Conservation (phyloP, 37 sponge, comb jelly and placozoan species). For the Tethya wilhelma region DNA sequence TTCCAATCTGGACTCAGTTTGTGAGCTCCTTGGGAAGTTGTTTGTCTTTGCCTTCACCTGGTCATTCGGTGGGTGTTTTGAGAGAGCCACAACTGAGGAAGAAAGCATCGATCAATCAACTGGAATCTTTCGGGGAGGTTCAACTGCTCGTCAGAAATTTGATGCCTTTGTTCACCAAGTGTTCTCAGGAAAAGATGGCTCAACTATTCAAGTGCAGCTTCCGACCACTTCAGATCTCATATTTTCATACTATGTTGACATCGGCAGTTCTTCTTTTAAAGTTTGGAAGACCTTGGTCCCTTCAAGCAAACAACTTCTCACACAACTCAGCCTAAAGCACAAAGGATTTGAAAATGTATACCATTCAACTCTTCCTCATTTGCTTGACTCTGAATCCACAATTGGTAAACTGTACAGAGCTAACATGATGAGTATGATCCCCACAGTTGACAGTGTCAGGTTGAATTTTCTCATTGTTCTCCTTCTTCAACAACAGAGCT, state of each 20-base stretch:
- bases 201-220: conserved; percentile 15
- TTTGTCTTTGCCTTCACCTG: conserved; percentile 72
- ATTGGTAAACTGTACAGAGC: neutral
- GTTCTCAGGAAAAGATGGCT: conserved; percentile 42
- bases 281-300: conserved; percentile 61
- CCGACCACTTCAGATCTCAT: conserved; percentile 57
- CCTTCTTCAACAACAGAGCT: conserved; percentile 7
- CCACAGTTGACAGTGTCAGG: conserved; percentile 57
- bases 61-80: conserved; percentile 78
- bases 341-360: no score
- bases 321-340: neutral
- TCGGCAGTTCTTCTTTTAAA: conserved; percentile 57
- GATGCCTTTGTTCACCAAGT: conserved; percentile 73
- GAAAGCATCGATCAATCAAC: neutral
- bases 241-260: conserved; percentile 83
- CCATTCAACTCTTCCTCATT: no score
- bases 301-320: no score
- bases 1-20: neutral
- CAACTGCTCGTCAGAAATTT: conserved; percentile 54
- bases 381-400: neutral
- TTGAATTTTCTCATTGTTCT: conserved; percentile 47
- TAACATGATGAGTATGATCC: conserved; percentile 29
- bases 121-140: conserved; percentile 38
- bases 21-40: conserved; percentile 39
- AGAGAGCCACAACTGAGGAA: conserved; percentile 16